A percentile compares a stretch with the other conserved stretches of the same genome.
Conservation (phyloP, 2,113 vertebrate genomes). For the Abramis brama region DNA sequence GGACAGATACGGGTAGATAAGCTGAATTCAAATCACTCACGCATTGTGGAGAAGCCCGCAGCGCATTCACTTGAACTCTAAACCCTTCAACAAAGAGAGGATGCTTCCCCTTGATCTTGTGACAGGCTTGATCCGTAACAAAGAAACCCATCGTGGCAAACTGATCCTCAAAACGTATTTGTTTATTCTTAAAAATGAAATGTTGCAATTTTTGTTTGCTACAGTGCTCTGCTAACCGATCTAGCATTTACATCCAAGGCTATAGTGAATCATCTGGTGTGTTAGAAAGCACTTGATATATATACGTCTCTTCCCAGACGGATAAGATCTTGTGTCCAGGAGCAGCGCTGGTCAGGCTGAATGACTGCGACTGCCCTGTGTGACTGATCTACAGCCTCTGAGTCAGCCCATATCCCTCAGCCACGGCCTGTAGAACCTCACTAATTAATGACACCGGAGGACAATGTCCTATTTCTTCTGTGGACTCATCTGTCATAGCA, state of each 20-base stretch:
- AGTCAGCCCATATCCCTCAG: constrained; percentile 69
- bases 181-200: constrained; percentile 27
- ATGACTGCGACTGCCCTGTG: constrained; percentile 62
- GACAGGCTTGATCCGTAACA: background rate
- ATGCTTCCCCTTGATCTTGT: constrained; percentile 2
- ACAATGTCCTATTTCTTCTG: constrained; percentile 80
- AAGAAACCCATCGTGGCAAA: background rate
- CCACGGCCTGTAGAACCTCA: constrained; percentile 62
- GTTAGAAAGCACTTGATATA: constrained; percentile 32
- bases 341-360: constrained; percentile 47
- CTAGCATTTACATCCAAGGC: background rate
- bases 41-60: constrained; percentile 41
- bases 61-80: constrained; percentile 52
- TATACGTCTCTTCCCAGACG: background rate
- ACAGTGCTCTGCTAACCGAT: background rate
- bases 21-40: constrained; percentile 51
- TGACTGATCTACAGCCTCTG: constrained; percentile 74
- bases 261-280: constrained; percentile 14
- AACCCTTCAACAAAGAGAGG: constrained; percentile 38
- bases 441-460: constrained; percentile 81
- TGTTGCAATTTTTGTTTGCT: background rate
- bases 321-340: constrained; percentile 45
- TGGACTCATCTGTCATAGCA: constrained; percentile 77
- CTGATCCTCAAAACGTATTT: constrained; percentile 6
- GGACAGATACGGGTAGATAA: constrained; percentile 62